Conservation (phyloP, 2,888 invertebrate genomes). For the Drosophila aldrichi region DNA sequence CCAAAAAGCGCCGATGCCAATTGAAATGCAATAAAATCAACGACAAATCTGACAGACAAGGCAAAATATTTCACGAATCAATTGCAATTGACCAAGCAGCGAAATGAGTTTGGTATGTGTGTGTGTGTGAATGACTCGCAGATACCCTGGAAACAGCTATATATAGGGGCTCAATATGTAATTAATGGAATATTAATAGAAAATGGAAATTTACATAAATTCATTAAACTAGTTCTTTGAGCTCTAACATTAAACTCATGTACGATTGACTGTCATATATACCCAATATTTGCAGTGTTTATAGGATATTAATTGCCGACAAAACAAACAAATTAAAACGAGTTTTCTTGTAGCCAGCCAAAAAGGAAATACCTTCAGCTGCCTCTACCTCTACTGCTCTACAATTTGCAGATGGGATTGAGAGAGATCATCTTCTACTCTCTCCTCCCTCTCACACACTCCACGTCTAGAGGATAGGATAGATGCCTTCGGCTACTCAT, state of each 20-base stretch:
- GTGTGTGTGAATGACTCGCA: background rate
- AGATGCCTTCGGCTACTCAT: background rate
- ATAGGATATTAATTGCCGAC: conserved; percentile 2
- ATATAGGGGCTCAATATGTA: too few relatives aligned
- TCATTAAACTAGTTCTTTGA: too few relatives aligned
- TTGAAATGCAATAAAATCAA: conserved; percentile 71
- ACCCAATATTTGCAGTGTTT: background rate
- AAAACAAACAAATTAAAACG: background rate
- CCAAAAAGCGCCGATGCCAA: conserved; percentile 49
- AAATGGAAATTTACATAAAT: too few relatives aligned
- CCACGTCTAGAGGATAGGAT: too few relatives aligned
- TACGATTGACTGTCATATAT: background rate
- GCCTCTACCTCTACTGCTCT: background rate
- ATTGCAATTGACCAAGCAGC: conserved; percentile 31
- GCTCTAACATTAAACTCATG: too few relatives aligned
- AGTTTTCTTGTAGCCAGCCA: background rate
- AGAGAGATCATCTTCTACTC: background rate
- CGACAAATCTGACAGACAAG: conserved; percentile 51
- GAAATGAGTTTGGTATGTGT: background rate
- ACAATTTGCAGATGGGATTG: too few relatives aligned
- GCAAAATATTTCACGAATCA: conserved; percentile 38
- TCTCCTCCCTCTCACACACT: background rate
- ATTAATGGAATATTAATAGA: too few relatives aligned
- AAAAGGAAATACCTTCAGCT: background rate
- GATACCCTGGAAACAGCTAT: background rate